Evolutionary conservation across 2,113 vertebrate species (phyloP).

Genomic region (Xyliphius kryptos): DNA sequence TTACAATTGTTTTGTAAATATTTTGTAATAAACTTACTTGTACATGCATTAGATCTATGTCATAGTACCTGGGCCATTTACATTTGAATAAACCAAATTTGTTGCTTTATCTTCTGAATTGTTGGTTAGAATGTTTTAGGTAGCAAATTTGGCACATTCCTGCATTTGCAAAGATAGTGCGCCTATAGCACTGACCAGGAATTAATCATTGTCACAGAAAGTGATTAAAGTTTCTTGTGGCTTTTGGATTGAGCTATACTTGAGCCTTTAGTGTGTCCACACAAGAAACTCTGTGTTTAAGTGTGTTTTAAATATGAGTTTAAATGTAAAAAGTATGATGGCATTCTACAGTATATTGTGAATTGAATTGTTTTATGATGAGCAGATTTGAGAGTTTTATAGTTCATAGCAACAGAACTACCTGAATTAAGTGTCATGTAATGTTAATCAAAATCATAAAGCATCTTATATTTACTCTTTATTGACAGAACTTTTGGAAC

Average conservation of each 20-base stretch:
- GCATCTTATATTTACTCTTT: no score
- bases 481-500: no score
- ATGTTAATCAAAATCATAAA: no score
- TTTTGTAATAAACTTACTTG: not conserved
- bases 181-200: conserved; percentile 5
- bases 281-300: no score
- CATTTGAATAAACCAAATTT: not conserved
- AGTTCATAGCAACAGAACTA: no score
- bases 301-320: no score
- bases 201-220: conserved; percentile 15
- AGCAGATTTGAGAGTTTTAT: no score
- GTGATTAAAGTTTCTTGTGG: conserved; percentile 4
- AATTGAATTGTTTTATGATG: no score
- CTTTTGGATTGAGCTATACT: not conserved
- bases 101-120: conserved; percentile 9
- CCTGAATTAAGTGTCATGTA: no score
- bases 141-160: conserved; percentile 6
- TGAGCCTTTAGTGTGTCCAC: not conserved
- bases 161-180: conserved; percentile 9
- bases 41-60: not conserved
- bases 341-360: no score
- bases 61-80: not conserved
- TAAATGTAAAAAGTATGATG: no score
- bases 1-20: not conserved
- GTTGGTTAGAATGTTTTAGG: not conserved